Conservation (phyloP, 2,113 vertebrate species). For the Hippoglossus stenolepis region DNA sequence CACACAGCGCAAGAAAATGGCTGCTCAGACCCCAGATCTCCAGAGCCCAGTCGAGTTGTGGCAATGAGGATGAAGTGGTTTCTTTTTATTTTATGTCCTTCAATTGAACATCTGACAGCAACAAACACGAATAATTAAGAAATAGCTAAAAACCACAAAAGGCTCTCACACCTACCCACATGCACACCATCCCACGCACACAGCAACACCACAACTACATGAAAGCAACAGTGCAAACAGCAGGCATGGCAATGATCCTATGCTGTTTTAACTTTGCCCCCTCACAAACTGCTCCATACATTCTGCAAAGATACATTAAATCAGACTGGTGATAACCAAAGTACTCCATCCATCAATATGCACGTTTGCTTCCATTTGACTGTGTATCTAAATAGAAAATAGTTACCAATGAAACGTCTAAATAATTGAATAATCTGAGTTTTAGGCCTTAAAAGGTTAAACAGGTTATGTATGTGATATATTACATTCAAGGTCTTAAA, state of each 20-base stretch:
- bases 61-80: not conserved
- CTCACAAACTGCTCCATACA: slow-evolving; percentile 1
- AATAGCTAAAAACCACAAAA: slow-evolving; percentile 14
- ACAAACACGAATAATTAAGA: slow-evolving; percentile 19
- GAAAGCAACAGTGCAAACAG: slow-evolving; percentile 14
- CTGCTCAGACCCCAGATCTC: not conserved
- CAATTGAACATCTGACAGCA: slow-evolving; percentile 10
- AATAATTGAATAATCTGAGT: too few species aligned
- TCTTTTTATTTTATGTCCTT: not conserved
- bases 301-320: not conserved
- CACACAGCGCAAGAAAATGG: not conserved
- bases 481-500: too few species aligned
- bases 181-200: slow-evolving; percentile 22
- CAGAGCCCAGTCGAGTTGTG: not conserved
- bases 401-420: not conserved
- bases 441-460: too few species aligned
- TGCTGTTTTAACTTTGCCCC: not conserved
- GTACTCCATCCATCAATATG: not conserved
- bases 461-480: too few species aligned
- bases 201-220: slow-evolving; percentile 19
- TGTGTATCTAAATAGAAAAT: not conserved
- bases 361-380: not conserved
- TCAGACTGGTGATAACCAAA: too few species aligned
- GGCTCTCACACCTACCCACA: slow-evolving; percentile 19
- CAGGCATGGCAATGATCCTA: not conserved